Conservation (phyloP, 2,113 vertebrate species). For the Poeciliopsis turrubarensis region DNA sequence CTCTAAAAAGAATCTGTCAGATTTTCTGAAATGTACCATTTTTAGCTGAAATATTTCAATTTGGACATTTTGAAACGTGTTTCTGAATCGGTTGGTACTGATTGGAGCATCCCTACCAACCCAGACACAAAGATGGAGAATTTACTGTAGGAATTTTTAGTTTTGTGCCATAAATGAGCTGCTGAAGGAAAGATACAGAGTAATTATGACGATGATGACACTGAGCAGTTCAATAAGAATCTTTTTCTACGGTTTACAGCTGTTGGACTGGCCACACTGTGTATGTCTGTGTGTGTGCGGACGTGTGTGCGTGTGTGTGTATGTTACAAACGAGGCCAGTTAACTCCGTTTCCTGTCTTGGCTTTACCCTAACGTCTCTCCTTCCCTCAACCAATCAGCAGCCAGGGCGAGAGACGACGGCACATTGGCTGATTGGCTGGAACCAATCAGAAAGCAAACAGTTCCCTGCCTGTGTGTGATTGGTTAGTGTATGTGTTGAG, state of each 20-base stretch:
- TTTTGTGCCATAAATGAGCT: slow-evolving; percentile 69
- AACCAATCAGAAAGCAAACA: slow-evolving; percentile 70
- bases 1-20: too few species aligned
- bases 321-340: slow-evolving; percentile 68
- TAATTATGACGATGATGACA: slow-evolving; percentile 49
- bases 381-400: slow-evolving; percentile 52
- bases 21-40: background rate
- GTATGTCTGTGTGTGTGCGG: slow-evolving; percentile 58
- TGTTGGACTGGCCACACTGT: slow-evolving; percentile 77
- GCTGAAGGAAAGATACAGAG: slow-evolving; percentile 6
- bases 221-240: slow-evolving; percentile 69
- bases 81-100: slow-evolving; percentile 15
- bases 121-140: background rate
- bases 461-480: slow-evolving; percentile 57
- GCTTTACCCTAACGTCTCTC: slow-evolving; percentile 14
- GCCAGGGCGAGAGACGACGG: slow-evolving; percentile 28
- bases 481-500: slow-evolving; percentile 45
- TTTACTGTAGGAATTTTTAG: slow-evolving; percentile 34
- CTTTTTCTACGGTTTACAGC: slow-evolving; percentile 77
- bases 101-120: slow-evolving; percentile 55
- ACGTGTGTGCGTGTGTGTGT: slow-evolving; percentile 48
- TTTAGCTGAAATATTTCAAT: background rate
- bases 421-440: slow-evolving; percentile 73
- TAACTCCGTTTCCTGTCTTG: slow-evolving; percentile 48
- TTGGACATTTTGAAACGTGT: background rate